phyloP scores from a whole-genome alignment of 1,140 invertebrate genomes.

The Bicyclus anynana region DNA sequence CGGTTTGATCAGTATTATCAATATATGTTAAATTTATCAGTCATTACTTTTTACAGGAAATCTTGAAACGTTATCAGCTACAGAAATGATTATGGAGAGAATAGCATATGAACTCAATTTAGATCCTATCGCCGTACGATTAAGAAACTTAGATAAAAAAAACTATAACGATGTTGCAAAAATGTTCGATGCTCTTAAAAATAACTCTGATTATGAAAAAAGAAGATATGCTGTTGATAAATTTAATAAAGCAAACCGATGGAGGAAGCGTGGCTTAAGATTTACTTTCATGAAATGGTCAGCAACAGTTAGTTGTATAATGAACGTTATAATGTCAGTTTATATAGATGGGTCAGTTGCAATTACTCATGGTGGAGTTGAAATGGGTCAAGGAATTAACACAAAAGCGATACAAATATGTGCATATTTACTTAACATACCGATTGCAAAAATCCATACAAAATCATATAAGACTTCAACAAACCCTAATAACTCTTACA shows the following conservation, averaged over 20 bases:
- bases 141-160: conserved; percentile 78
- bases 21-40: too few relatives aligned
- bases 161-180: conserved; percentile 16
- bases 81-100: conserved; percentile 91
- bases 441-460: conserved; percentile 81
- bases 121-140: conserved; percentile 83
- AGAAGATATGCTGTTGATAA: conserved; percentile 22
- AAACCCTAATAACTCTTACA: conserved; percentile 77
- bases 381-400: conserved; percentile 91
- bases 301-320: conserved; percentile 32
- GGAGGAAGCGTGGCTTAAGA: conserved; percentile 85
- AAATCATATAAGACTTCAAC: conserved; percentile 80
- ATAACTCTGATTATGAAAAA: conserved; percentile 22
- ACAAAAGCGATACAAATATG: conserved; percentile 85
- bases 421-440: conserved; percentile 83
- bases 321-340: conserved; percentile 78
- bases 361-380: conserved; percentile 86
- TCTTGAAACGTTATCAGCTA: conserved; percentile 80
- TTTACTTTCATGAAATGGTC: conserved; percentile 19
- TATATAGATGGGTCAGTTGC: conserved; percentile 88
- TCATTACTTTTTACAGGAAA: conserved; percentile 77
- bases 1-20: too few relatives aligned
- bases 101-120: conserved; percentile 81
- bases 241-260: conserved; percentile 84
- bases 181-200: conserved; percentile 32